Percentiles rank a stretch among this genome's conserved stretches.
phyloP scores from a whole-genome alignment of 2,888 invertebrate species.

The Yponomeuta malinellus region DNA sequence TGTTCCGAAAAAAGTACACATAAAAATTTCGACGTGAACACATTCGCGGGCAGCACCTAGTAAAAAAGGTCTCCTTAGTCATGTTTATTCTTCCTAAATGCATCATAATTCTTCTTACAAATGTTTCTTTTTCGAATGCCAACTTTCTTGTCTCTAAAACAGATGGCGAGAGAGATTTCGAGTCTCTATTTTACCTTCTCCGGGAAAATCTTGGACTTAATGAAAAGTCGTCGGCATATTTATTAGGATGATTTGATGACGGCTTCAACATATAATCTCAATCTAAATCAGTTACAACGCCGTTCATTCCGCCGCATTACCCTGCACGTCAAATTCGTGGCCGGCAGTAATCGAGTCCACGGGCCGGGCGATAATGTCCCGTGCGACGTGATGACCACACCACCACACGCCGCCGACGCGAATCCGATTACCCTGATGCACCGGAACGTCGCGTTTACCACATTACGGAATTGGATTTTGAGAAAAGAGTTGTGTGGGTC shows the following conservation, averaged over 20 bases:
- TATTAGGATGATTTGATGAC: background rate
- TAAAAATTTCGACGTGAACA: too few relatives aligned
- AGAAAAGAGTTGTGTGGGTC: background rate
- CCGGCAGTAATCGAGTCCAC: slow-evolving; percentile 31
- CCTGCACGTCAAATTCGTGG: slow-evolving; percentile 46
- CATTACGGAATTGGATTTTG: background rate
- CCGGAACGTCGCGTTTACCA: slow-evolving; percentile 12
- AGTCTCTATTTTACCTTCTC: too few relatives aligned
- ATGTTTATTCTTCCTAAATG: too few relatives aligned
- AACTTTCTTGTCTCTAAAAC: too few relatives aligned
- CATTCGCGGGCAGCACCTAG: too few relatives aligned
- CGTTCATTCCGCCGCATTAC: background rate
- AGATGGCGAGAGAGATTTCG: too few relatives aligned
- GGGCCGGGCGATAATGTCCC: slow-evolving; percentile 37
- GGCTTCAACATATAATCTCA: background rate
- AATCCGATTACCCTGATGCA: slow-evolving; percentile 16
- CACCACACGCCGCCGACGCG: slow-evolving; percentile 21
- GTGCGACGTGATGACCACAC: slow-evolving; percentile 39
- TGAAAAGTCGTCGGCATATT: too few relatives aligned
- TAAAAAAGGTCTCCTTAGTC: too few relatives aligned
- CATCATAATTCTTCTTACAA: too few relatives aligned
- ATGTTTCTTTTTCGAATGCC: too few relatives aligned
- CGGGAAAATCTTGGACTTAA: too few relatives aligned
- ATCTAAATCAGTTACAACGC: background rate
- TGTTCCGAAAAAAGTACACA: too few relatives aligned